These are phyloP conservation scores for Ptilonorhynchus violaceus DNA, from an alignment of 2,113 vertebrate species.

Conservation along the genomic window DNA sequence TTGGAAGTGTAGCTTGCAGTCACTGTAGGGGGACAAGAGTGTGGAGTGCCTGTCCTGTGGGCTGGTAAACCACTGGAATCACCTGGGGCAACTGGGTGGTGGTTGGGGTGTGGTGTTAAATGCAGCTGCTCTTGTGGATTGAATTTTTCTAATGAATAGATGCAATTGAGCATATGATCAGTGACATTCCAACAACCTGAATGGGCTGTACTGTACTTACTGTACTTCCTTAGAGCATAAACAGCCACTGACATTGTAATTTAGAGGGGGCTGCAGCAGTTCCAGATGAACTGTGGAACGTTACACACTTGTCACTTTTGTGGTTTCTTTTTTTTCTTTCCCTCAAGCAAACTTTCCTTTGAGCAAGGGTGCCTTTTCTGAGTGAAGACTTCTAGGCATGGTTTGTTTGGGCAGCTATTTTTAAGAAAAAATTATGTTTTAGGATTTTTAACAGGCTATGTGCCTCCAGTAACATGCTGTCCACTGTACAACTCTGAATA, in stretches of 20 bases:
- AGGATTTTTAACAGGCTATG: background rate
- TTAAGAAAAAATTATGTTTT: background rate
- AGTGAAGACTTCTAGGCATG: background rate
- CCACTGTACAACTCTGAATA: background rate
- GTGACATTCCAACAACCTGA: slow-evolving; percentile 52
- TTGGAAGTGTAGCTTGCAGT: background rate
- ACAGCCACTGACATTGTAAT: slow-evolving; percentile 3
- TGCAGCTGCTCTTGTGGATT: slow-evolving; percentile 33
- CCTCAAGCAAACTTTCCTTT: background rate
- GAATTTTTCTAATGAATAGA: slow-evolving; percentile 53
- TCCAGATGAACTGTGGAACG: background rate
- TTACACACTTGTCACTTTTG: background rate
- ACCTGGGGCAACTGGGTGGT: slow-evolving; percentile 19
- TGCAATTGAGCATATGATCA: slow-evolving; percentile 56
- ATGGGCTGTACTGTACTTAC: slow-evolving; percentile 49
- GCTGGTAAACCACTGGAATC: slow-evolving; percentile 19
- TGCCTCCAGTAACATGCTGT: background rate
- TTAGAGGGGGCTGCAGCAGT: background rate
- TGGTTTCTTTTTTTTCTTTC: background rate
- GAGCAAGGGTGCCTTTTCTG: background rate
- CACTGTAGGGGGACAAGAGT: background rate
- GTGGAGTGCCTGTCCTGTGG: background rate
- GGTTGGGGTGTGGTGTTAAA: slow-evolving; percentile 13
- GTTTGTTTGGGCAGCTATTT: background rate
- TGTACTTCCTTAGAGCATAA: slow-evolving; percentile 22